Evolutionary conservation across 30 jellyfish, hydroid and myxozoan species (phyloP).

Genomic region (Mastigias papua): DNA sequence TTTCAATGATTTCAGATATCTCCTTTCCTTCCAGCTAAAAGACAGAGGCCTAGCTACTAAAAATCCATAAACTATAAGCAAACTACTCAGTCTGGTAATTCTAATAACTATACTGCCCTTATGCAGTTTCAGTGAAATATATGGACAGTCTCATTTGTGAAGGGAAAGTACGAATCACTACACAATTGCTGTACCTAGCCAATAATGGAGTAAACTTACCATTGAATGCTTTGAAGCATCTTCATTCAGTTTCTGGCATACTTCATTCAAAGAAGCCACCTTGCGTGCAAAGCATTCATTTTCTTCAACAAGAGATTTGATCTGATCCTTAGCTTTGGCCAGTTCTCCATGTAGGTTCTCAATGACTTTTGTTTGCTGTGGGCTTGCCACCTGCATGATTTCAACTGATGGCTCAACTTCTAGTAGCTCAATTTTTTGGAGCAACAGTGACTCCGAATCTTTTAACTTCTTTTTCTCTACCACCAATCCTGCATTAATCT

Average conservation of each 20-base stretch:
- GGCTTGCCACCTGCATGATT: conserved; percentile 61
- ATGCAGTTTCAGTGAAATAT: too few species aligned
- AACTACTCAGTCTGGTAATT: too few species aligned
- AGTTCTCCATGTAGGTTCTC: conserved; percentile 47
- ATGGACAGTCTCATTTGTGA: too few species aligned
- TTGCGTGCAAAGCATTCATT: conserved; percentile 9
- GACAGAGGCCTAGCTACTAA: background rate
- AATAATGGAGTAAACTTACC: background rate
- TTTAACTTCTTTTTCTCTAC: conserved; percentile 26
- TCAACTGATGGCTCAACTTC: conserved; percentile 83
- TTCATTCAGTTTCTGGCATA: conserved; percentile 21
- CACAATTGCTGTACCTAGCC: too few species aligned
- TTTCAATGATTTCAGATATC: conserved; percentile 16
- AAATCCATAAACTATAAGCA: background rate
- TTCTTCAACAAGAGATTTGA: conserved; percentile 18
- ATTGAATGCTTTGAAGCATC: conserved; percentile 24
- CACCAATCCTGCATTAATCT: background rate
- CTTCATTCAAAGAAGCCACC: conserved; percentile 23
- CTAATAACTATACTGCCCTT: too few species aligned
- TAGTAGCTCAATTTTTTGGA: conserved; percentile 55
- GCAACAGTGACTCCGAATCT: conserved; percentile 11
- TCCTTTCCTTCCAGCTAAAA: conserved; percentile 45
- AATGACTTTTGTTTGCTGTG: conserved; percentile 44
- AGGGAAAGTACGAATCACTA: too few species aligned
- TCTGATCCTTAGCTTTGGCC: conserved; percentile 16